These are phyloP conservation scores for Caenorhabditis virilis DNA, from an alignment of 2,888 invertebrate species.

Conservation along the genomic window DNA sequence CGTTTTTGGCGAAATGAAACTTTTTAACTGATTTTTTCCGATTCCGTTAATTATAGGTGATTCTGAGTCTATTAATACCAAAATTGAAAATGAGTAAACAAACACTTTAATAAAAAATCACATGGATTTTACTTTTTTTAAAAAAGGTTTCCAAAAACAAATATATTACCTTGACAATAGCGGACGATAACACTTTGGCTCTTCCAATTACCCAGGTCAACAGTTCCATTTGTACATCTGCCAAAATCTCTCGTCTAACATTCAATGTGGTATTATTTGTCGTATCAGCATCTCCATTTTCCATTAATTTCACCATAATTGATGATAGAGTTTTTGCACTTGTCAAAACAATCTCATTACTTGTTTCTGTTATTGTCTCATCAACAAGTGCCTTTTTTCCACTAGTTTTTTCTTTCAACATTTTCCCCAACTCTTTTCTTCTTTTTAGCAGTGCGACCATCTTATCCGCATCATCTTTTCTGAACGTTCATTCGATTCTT, in stretches of 20 bases:
- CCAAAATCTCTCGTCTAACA: conserved; percentile 14
- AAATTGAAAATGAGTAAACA: too few relatives aligned
- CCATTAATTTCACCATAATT: conserved; percentile 16
- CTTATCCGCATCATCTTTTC: conserved; percentile 11
- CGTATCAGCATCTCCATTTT: not conserved
- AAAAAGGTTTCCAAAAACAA: not conserved
- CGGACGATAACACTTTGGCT: conserved; percentile 11
- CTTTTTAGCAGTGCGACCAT: conserved; percentile 7
- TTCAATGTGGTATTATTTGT: conserved; percentile 11
- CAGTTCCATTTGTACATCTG: conserved; percentile 16
- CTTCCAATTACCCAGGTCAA: conserved; percentile 16
- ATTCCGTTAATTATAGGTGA: too few relatives aligned
- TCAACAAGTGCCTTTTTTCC: conserved; percentile 3
- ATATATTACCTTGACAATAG: conserved; percentile 12
- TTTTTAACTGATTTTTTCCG: too few relatives aligned
- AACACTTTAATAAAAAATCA: not conserved
- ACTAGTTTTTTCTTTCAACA: conserved; percentile 5
- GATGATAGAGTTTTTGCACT: conserved; percentile 32
- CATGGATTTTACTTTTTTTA: too few relatives aligned
- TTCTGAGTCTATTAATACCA: too few relatives aligned
- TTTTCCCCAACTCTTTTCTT: conserved; percentile 30
- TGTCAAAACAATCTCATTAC: too few relatives aligned
- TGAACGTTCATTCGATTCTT: conserved; percentile 23
- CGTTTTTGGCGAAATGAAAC: too few relatives aligned
- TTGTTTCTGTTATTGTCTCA: conserved; percentile 18